These are phyloP conservation scores for Dione vanillae DNA, from an alignment of 2,888 invertebrate genomes.

Conservation along the genomic window DNA sequence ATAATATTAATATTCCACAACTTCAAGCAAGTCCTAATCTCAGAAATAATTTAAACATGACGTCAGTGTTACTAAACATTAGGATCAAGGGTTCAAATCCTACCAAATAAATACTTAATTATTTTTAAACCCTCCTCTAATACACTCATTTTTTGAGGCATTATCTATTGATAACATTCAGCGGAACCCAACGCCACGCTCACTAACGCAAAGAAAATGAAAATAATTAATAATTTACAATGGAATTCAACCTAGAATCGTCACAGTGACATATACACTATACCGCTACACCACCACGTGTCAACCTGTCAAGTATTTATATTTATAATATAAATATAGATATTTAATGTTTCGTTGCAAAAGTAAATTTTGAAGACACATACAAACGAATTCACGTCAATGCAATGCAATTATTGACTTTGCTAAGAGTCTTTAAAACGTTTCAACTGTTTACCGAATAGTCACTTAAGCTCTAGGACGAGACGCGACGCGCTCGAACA, in stretches of 20 bases:
- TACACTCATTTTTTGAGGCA: too few species aligned
- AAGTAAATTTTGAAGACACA: not conserved
- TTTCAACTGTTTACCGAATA: conserved; percentile 31
- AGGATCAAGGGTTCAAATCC: not conserved
- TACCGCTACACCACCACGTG: too few species aligned
- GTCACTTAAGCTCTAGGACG: conserved; percentile 10
- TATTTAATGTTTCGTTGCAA: not conserved
- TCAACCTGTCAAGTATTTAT: too few species aligned
- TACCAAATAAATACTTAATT: too few species aligned
- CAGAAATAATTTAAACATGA: not conserved
- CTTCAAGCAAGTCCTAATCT: not conserved
- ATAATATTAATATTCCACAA: not conserved
- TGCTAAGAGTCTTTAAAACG: conserved; percentile 33
- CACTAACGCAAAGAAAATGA: too few species aligned
- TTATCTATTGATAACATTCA: too few species aligned
- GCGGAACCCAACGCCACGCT: too few species aligned
- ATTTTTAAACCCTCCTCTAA: too few species aligned
- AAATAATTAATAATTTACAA: too few species aligned
- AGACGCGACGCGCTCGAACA: conserved; percentile 1
- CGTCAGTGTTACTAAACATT: not conserved
- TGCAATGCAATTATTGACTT: conserved; percentile 25
- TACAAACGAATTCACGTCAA: not conserved
- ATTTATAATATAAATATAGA: not conserved
- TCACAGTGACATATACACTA: too few species aligned
- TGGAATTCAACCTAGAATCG: too few species aligned